phyloP scores from a whole-genome alignment of 30 jellyfish, hydroid and myxozoan species.

The Rhopilema esculentum region DNA sequence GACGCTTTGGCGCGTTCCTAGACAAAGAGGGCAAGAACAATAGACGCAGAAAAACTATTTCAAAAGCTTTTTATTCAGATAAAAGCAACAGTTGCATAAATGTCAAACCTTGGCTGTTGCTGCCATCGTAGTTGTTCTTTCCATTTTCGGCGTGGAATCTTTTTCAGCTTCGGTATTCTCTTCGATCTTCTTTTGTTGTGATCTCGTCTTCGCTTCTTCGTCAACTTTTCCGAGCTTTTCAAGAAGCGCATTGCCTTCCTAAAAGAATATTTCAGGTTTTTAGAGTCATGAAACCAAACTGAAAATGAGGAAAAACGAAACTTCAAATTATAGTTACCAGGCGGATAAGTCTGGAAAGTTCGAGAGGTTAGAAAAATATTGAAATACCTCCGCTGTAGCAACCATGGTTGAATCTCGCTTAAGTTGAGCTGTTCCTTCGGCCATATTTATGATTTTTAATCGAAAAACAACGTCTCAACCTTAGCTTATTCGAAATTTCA shows the following conservation, averaged over 20 bases:
- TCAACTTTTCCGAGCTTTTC: constrained; percentile 73
- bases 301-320: not conserved
- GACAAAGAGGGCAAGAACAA: not conserved
- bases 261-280: not conserved
- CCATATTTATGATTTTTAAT: constrained; percentile 18
- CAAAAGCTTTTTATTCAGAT: not conserved
- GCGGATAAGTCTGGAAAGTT: not conserved
- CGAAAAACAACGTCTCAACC: not conserved
- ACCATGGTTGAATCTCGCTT: constrained; percentile 83
- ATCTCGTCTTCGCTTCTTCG: constrained; percentile 75
- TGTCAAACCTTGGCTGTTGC: constrained; percentile 76
- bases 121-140: constrained; percentile 79
- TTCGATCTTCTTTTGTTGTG: constrained; percentile 73
- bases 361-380: not conserved
- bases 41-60: not conserved
- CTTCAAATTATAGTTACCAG: not conserved
- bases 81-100: not conserved
- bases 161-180: constrained; percentile 45
- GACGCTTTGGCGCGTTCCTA: constrained; percentile 1
- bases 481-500: not conserved
- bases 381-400: constrained; percentile 78
- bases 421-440: constrained; percentile 62
- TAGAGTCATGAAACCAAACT: not conserved
- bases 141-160: constrained; percentile 45
- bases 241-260: constrained; percentile 72